phyloP scores from a whole-genome alignment of 2,888 invertebrate species.

The Dorcus hopei region DNA sequence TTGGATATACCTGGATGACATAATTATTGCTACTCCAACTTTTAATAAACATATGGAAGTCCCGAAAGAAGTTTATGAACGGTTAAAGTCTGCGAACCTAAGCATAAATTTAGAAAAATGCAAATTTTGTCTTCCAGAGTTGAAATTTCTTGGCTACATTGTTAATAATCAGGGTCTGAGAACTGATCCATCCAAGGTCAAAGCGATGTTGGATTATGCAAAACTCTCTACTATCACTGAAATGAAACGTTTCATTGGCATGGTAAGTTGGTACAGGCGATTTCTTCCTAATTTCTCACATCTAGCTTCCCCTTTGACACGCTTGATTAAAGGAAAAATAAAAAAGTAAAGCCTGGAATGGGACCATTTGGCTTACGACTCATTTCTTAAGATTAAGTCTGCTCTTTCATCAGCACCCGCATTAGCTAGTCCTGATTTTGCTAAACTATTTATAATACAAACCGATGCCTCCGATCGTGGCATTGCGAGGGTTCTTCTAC shows the following conservation, averaged over 20 bases:
- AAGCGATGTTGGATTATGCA: background rate
- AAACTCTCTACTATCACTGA: background rate
- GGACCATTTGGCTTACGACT: background rate
- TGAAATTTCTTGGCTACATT: background rate
- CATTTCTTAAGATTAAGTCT: background rate
- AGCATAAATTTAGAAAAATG: background rate
- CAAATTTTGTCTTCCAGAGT: background rate
- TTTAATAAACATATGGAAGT: background rate
- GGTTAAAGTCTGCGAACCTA: background rate
- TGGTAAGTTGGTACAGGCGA: background rate
- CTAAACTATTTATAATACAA: background rate
- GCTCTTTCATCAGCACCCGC: conserved; percentile 5
- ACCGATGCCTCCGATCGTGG: conserved; percentile 8
- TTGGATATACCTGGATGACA: conserved; percentile 8
- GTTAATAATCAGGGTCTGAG: background rate
- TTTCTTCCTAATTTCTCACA: background rate
- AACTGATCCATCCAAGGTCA: background rate
- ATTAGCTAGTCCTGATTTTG: conserved; percentile 3
- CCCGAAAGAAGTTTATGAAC: background rate
- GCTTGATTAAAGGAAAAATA: background rate
- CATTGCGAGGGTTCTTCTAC: no score
- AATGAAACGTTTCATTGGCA: background rate
- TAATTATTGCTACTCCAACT: background rate
- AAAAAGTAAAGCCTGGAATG: background rate
- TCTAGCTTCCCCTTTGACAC: background rate